Evolutionary conservation across 2,113 vertebrate species (phyloP), one percentile per base, ranked within the genome.

Genomic region (Progne subis): DNA sequence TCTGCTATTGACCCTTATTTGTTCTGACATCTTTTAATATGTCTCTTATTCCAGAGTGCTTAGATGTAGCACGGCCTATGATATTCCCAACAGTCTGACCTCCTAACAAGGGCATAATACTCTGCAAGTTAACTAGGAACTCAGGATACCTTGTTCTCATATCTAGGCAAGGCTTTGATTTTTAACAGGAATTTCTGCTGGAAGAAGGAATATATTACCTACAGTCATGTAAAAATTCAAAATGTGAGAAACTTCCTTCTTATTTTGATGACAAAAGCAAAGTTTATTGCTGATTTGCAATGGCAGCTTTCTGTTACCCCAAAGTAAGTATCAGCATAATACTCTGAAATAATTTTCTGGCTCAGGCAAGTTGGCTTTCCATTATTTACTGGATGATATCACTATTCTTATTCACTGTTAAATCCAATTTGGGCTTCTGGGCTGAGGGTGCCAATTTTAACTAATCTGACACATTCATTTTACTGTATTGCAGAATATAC

Each of bases 361-460:
- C 90, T 92, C 72, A 92, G 88, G 68, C 79, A 81, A 86, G 82
- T 92, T 94, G 82, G 28, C 60, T 92, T 93, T 88, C 82, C 71
- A 86, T 90, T 94, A 88, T 95, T 96, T 88, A 67, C 86, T 70
- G 82, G 86, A 39, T 88, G 82, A 90, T 81, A 88, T 28, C 3
- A 0, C 72, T 93, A 32, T 88, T 95, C 86, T 86, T 90, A 85
- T 82, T 86, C 76, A 69, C 82, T 96, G 92, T 94, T 93, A 97
- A 93, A 90, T 94, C 94, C 91, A 90, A 47, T 94, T 96, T 90
- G 80, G 64, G 32, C 56, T 96, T 96, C 95, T 90, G 74, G 91
- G 88, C 80, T 61, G 76, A 90, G 56, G 34, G 80, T 90, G 91
- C 71, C 92, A 67, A 7, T 95, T 91, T 93, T 90, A 92, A 53